These are phyloP conservation scores for Deladenus siricidicola DNA, from an alignment of 2,888 invertebrate species.

Conservation along the genomic window DNA sequence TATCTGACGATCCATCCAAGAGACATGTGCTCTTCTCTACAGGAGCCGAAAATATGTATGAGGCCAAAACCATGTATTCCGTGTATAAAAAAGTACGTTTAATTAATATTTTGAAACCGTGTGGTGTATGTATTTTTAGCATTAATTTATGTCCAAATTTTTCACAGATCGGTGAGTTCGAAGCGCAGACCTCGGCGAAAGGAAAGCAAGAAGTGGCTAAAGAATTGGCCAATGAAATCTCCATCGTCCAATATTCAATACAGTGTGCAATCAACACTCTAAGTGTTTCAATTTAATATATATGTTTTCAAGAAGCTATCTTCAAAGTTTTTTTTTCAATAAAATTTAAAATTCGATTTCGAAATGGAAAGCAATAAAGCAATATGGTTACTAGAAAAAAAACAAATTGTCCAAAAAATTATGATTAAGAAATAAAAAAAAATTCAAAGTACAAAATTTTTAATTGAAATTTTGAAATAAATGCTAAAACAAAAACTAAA, in stretches of 20 bases:
- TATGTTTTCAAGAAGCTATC: too few relatives aligned
- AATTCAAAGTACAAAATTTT: too few relatives aligned
- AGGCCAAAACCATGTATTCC: conserved; percentile 40
- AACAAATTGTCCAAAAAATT: too few relatives aligned
- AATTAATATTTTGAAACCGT: background rate
- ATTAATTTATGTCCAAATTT: background rate
- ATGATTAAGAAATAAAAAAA: too few relatives aligned
- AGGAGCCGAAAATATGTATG: conserved; percentile 36
- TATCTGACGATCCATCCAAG: conserved; percentile 49
- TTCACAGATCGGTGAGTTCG: too few relatives aligned
- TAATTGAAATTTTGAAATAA: too few relatives aligned
- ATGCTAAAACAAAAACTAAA: too few relatives aligned
- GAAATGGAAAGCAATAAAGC: too few relatives aligned
- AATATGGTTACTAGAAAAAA: too few relatives aligned
- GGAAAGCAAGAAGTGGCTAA: conserved; percentile 21
- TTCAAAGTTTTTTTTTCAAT: too few relatives aligned
- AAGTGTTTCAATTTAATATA: background rate
- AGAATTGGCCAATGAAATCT: conserved; percentile 40
- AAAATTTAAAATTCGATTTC: too few relatives aligned
- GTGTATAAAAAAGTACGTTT: conserved; percentile 32
- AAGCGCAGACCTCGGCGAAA: conserved; percentile 24
- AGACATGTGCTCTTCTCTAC: conserved; percentile 54
- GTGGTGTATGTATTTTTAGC: background rate
- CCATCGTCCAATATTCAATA: conserved; percentile 42
- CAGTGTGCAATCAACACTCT: conserved; percentile 35